Conservation (phyloP, 2,888 invertebrate genomes). For the Agrochola circellaris region DNA sequence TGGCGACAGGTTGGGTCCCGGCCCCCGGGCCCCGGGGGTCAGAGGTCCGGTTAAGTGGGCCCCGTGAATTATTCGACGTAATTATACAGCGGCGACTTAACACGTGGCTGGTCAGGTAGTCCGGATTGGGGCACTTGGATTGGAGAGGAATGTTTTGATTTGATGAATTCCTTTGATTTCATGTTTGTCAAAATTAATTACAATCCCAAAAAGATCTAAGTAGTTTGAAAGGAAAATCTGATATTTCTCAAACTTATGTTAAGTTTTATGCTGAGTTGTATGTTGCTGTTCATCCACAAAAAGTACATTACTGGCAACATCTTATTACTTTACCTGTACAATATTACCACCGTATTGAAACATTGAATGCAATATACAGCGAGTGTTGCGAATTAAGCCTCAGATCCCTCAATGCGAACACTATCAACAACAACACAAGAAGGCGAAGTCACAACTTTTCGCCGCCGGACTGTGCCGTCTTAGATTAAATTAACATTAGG, state of each 20-base stretch:
- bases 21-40: slow-evolving; percentile 56
- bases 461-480: slow-evolving; percentile 83
- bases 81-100: slow-evolving; percentile 86
- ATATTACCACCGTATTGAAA: not conserved
- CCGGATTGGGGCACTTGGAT: slow-evolving; percentile 64
- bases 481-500: slow-evolving; percentile 91
- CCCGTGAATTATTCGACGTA: slow-evolving; percentile 82
- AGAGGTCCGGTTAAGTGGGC: slow-evolving; percentile 72
- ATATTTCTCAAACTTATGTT: not conserved
- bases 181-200: not conserved
- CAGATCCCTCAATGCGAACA: slow-evolving; percentile 66
- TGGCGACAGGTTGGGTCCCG: slow-evolving; percentile 77
- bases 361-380: not conserved
- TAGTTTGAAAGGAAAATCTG: not conserved
- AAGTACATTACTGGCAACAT: not conserved
- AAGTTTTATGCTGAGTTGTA: not conserved
- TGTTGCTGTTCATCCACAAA: not conserved
- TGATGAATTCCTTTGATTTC: not conserved
- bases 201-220: not conserved
- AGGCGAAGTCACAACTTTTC: slow-evolving; percentile 85
- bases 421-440: slow-evolving; percentile 79
- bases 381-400: not conserved
- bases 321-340: not conserved
- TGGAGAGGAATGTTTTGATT: not conserved
- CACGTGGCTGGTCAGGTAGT: slow-evolving; percentile 80